Conservation (phyloP, 1,140 invertebrate genomes). For the Drosophila virilis region DNA sequence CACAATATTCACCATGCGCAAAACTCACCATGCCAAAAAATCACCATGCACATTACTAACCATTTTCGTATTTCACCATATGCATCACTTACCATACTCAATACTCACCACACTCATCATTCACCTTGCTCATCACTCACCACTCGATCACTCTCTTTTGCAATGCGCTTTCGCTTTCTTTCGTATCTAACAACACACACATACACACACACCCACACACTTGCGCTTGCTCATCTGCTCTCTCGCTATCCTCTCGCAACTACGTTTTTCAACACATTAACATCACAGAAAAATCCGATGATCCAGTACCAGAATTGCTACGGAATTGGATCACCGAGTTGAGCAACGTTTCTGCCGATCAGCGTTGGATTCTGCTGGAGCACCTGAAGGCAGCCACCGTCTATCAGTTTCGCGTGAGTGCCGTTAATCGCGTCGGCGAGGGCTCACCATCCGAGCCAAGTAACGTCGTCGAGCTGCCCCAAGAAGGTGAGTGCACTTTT, state of each 20-base stretch:
- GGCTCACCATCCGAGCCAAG: slow-evolving; percentile 95
- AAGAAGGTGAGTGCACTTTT: slow-evolving; percentile 91
- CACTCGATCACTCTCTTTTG: neutral
- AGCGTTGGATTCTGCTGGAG: slow-evolving; percentile 91
- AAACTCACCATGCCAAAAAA: neutral
- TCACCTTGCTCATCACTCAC: slow-evolving; percentile 2
- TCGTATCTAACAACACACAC: neutral
- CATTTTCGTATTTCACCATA: too few relatives aligned
- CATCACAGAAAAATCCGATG: slow-evolving; percentile 86
- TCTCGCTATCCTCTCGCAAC: slow-evolving; percentile 9
- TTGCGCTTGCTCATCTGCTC: neutral
- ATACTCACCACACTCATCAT: slow-evolving; percentile 3
- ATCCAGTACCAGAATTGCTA: slow-evolving; percentile 91
- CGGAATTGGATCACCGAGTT: slow-evolving; percentile 95
- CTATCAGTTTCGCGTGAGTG: slow-evolving; percentile 98
- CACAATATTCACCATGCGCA: neutral
- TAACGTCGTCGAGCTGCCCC: slow-evolving; percentile 93
- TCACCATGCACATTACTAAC: neutral
- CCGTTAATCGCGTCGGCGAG: slow-evolving; percentile 97
- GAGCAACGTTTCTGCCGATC: slow-evolving; percentile 92
- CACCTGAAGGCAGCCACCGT: slow-evolving; percentile 96
- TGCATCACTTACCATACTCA: neutral
- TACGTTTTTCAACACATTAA: slow-evolving; percentile 76
- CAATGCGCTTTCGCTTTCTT: neutral
- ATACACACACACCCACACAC: neutral